A percentile compares a stretch with the other conserved stretches of the same genome.
Conservation (phyloP, 2,888 invertebrate species). For the Ametastegia equiseti region DNA sequence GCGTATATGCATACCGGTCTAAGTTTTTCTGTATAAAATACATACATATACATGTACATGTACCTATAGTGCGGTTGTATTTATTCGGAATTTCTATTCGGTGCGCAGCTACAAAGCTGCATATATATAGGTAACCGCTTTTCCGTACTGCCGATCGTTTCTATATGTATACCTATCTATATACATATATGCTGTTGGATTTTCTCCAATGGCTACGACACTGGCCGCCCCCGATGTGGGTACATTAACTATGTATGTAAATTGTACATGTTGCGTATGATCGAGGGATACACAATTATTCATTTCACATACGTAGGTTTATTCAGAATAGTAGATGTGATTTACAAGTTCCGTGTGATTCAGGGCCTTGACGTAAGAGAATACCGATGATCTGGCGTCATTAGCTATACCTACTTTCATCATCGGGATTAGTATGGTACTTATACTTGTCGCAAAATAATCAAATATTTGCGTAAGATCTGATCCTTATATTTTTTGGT, state of each 20-base stretch:
- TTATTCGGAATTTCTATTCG: not conserved
- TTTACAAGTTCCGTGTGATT: no score
- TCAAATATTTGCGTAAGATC: no score
- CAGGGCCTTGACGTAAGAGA: no score
- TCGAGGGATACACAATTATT: not conserved
- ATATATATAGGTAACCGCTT: not conserved
- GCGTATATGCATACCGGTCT: not conserved
- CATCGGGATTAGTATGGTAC: no score
- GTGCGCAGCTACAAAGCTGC: not conserved
- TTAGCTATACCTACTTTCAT: no score
- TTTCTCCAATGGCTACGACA: slow-evolving; percentile 2
- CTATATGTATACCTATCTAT: not conserved
- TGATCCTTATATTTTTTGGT: no score
- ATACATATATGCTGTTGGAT: not conserved
- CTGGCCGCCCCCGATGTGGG: not conserved
- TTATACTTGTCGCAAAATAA: no score
- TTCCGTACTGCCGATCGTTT: not conserved
- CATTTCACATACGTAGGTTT: no score
- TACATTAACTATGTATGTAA: not conserved
- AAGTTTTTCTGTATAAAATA: not conserved
- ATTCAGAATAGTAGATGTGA: no score
- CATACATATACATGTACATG: not conserved
- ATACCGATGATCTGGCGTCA: no score
- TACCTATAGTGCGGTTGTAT: not conserved
- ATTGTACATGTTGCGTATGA: not conserved